Evolutionary conservation across 1,140 invertebrate species (phyloP).

Genomic region (Cydia splendana): DNA sequence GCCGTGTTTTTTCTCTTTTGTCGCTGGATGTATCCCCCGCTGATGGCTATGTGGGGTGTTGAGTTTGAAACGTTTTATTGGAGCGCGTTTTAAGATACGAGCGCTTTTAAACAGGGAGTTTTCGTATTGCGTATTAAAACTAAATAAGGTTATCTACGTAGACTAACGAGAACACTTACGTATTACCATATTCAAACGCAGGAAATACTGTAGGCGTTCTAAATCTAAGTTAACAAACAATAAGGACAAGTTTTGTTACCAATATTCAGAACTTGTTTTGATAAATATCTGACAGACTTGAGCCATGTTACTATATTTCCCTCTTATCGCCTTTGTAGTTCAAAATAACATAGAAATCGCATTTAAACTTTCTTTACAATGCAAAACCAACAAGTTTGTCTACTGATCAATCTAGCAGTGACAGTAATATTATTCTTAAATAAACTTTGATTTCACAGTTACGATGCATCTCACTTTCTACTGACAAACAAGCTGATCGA

Average conservation of each 20-base stretch:
- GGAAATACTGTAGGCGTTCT: background rate
- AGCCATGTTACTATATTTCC: constrained; percentile 3
- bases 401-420: constrained; percentile 53
- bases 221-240: background rate
- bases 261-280: background rate
- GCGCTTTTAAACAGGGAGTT: background rate
- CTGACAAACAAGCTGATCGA: constrained; percentile 63
- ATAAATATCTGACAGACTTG: constrained; percentile 11
- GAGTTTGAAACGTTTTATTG: constrained; percentile 20
- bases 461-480: constrained; percentile 66
- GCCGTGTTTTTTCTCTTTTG: constrained; percentile 20
- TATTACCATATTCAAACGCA: background rate
- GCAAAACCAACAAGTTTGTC: constrained; percentile 17
- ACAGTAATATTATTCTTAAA: constrained; percentile 58
- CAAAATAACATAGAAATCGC: constrained; percentile 21
- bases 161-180: background rate
- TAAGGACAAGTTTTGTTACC: constrained; percentile 7
- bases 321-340: constrained; percentile 9
- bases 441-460: constrained; percentile 69
- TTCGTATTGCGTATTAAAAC: background rate
- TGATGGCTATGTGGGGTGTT: constrained; percentile 26
- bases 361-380: constrained; percentile 31
- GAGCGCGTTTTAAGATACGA: constrained; percentile 24
- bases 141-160: background rate
- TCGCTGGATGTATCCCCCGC: constrained; percentile 7